These are phyloP conservation scores for Polydrusus cervinus DNA, from an alignment of 2,888 invertebrate species.

Conservation along the genomic window DNA sequence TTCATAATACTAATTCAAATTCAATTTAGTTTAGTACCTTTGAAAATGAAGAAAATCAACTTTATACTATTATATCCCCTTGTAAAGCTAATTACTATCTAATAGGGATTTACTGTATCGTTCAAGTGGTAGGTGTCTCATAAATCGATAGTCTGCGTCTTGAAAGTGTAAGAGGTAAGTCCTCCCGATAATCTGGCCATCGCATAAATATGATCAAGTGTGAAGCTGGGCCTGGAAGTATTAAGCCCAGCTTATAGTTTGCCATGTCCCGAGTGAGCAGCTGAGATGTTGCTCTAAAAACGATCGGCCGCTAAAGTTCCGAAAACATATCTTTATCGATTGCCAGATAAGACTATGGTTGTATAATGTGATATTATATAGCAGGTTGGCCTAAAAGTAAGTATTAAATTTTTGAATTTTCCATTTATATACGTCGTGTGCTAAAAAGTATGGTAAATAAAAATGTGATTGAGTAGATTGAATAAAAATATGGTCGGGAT, in stretches of 20 bases:
- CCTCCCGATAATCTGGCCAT: constrained; percentile 71
- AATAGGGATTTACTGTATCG: constrained; percentile 70
- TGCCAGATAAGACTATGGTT: constrained; percentile 61
- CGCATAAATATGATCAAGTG: constrained; percentile 74
- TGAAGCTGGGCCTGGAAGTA: constrained; percentile 71
- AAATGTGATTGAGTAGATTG: no score
- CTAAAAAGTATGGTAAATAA: no score
- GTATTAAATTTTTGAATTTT: no score
- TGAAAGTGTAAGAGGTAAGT: constrained; percentile 69
- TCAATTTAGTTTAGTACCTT: no score
- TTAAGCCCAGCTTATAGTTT: constrained; percentile 72
- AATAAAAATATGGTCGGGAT: no score
- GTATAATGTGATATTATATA: constrained; percentile 39
- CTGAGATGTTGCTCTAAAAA: constrained; percentile 69
- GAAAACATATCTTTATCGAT: constrained; percentile 66
- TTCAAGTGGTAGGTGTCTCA: constrained; percentile 68
- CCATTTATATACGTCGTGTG: no score
- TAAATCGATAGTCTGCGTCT: constrained; percentile 71
- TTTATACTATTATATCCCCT: constrained; percentile 15
- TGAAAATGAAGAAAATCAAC: neutral
- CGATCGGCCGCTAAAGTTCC: constrained; percentile 66
- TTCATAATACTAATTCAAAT: no score
- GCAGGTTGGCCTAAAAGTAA: no score
- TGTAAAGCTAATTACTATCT: constrained; percentile 67
- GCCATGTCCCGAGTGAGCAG: constrained; percentile 68